phyloP scores from a whole-genome alignment of 2,888 invertebrate genomes.

The Creontiades dilutus region DNA sequence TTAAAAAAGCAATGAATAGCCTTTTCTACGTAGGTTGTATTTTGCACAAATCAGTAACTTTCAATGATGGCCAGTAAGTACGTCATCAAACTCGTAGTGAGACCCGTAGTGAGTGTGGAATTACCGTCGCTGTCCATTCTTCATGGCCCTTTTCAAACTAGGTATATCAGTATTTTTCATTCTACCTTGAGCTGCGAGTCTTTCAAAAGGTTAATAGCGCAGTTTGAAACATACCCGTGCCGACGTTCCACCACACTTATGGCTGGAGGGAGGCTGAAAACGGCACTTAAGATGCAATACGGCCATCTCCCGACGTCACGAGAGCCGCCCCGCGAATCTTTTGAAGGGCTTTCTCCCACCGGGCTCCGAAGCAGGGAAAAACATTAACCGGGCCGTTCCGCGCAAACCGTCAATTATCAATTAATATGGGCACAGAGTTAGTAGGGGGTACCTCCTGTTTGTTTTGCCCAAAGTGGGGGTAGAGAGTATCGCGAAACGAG shows the following conservation, averaged over 20 bases:
- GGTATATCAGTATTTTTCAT: background rate
- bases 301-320: slow-evolving; percentile 47
- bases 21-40: too few species aligned
- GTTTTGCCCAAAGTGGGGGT: slow-evolving; percentile 50
- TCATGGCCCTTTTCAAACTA: background rate
- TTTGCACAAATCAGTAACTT: too few species aligned
- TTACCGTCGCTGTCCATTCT: too few species aligned
- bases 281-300: slow-evolving; percentile 60
- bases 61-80: too few species aligned
- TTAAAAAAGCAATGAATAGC: too few species aligned
- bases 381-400: slow-evolving; percentile 57
- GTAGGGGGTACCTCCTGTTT: slow-evolving; percentile 39
- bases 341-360: slow-evolving; percentile 11
- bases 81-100: too few species aligned
- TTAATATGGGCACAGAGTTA: slow-evolving; percentile 53
- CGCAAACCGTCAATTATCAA: slow-evolving; percentile 61
- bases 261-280: slow-evolving; percentile 21
- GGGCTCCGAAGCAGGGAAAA: slow-evolving; percentile 24
- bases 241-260: background rate
- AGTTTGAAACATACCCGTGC: slow-evolving; percentile 21
- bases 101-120: too few species aligned
- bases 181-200: slow-evolving; percentile 41
- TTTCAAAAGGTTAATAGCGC: slow-evolving; percentile 29
- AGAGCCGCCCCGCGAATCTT: slow-evolving; percentile 47
- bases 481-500: slow-evolving; percentile 44